Conservation (phyloP, 2,113 vertebrate genomes). For the Agelaius phoeniceus region DNA sequence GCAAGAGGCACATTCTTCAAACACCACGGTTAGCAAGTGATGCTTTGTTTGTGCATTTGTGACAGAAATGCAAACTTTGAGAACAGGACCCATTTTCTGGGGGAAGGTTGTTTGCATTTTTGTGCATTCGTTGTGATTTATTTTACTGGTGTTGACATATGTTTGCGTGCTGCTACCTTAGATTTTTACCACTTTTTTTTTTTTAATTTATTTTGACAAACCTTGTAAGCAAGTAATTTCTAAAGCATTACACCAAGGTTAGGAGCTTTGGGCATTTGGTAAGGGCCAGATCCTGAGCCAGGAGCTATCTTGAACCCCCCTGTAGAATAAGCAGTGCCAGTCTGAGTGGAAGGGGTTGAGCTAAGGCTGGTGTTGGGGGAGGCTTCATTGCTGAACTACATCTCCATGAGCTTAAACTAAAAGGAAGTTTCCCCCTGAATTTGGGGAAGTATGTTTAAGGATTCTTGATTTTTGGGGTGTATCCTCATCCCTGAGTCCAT, state of each 20-base stretch:
- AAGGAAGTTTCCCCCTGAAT: background rate
- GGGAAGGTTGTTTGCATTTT: background rate
- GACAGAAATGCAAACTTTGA: background rate
- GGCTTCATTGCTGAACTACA: background rate
- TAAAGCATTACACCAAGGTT: background rate
- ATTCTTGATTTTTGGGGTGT: background rate
- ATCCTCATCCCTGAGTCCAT: fast-evolving
- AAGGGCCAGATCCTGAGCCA: background rate
- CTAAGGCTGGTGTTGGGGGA: background rate
- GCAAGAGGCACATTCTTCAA: background rate
- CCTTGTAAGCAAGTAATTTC: background rate
- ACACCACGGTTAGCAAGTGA: background rate
- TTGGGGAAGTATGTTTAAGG: background rate
- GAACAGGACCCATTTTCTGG: background rate
- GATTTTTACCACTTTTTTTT: background rate
- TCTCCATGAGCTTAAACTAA: background rate
- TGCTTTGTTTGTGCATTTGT: background rate
- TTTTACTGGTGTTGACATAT: background rate
- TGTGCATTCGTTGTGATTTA: background rate
- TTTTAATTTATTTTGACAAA: background rate
- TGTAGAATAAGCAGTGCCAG: background rate
- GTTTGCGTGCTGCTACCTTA: background rate
- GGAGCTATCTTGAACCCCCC: background rate
- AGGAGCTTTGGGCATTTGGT: background rate
- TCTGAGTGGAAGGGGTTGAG: background rate